These are phyloP conservation scores for Tonatia bakeri DNA, from an alignment of 2,113 vertebrate species.

Conservation along the genomic window DNA sequence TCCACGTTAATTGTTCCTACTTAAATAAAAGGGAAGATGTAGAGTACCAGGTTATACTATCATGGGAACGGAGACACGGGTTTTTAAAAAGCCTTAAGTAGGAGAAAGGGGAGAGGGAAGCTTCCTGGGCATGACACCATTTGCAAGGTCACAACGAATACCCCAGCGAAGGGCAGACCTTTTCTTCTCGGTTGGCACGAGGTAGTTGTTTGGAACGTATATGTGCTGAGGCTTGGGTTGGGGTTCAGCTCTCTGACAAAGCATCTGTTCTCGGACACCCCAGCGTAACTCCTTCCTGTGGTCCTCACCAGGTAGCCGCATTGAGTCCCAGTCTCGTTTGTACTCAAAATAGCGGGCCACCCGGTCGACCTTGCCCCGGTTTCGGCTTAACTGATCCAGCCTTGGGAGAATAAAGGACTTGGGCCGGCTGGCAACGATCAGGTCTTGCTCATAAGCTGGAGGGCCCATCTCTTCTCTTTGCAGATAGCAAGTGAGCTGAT, in stretches of 20 bases:
- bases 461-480: background rate
- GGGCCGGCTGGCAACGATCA: background rate
- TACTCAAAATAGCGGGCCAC: conserved; percentile 78
- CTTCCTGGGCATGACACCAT: conserved; percentile 80
- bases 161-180: conserved; percentile 87
- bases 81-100: conserved; percentile 34
- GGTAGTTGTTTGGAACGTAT: conserved; percentile 84
- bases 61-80: background rate
- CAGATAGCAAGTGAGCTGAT: conserved; percentile 20
- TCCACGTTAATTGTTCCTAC: conserved; percentile 35
- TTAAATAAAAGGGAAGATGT: conserved; percentile 40
- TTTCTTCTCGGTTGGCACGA: conserved; percentile 91
- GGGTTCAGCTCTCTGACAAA: conserved; percentile 39
- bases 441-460: conserved; percentile 36
- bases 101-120: conserved; percentile 63
- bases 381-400: conserved; percentile 60
- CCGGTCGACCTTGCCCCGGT: conserved; percentile 73
- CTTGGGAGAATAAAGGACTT: conserved; percentile 79
- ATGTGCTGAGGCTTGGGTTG: conserved; percentile 72
- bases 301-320: conserved; percentile 77
- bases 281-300: conserved; percentile 70
- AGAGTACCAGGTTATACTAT: conserved; percentile 16
- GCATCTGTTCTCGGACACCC: conserved; percentile 75
- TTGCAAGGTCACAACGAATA: conserved; percentile 87
- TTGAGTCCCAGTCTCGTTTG: conserved; percentile 77